Base-by-base conservation (phyloP, 2,888 invertebrate genomes). In the Carabus problematicus region DNA sequence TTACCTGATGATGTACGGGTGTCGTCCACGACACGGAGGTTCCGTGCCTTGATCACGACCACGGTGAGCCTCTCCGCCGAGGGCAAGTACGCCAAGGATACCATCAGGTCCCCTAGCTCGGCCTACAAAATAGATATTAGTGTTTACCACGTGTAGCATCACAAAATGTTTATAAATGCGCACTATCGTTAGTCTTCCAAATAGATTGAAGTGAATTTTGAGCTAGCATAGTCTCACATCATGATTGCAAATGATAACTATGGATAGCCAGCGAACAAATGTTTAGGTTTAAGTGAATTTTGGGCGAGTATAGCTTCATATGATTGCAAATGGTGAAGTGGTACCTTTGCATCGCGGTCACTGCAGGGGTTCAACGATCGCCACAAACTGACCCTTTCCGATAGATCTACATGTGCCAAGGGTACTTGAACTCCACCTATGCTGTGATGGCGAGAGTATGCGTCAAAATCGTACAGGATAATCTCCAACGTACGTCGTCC, bases 391-490 rank as follows among this genome's bases (percentile, higher is more conserved):
- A 86, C 82, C 71, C 84, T 85, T 66, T 86, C 84, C n/a, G 83
- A 83, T 3, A 89, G 78, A 73, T 88, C 87, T 64, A 88, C 77
- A 72, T 82, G 82, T 3, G 83, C 82, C 71, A 90, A 75, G 0
- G 86, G 84, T 14, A 89, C 77, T 74, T 86, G 86, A 3, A 84
- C 80, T 66, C 87, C 86, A 7, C 90, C 90, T 68, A 90, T 85
- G 75, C 86, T 87, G 63, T 87, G 87, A 74, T 90, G 89, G 0
- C 87, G 82, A 0, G 85, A 85, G 76, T 87, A 88, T 3, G 88
- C 87, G 77, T 89, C 89, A 72, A 87, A 89, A 75, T 90, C 88
- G 75, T 86, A 89, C 0, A 90, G 75, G 4, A 89, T 78, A 61
- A 90, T 82, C 78, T 90, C 89, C 70, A 90, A 79, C 0, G 85